Base-by-base conservation (phyloP, 2,888 invertebrate species). In the Ectemnius cavifrons region DNA sequence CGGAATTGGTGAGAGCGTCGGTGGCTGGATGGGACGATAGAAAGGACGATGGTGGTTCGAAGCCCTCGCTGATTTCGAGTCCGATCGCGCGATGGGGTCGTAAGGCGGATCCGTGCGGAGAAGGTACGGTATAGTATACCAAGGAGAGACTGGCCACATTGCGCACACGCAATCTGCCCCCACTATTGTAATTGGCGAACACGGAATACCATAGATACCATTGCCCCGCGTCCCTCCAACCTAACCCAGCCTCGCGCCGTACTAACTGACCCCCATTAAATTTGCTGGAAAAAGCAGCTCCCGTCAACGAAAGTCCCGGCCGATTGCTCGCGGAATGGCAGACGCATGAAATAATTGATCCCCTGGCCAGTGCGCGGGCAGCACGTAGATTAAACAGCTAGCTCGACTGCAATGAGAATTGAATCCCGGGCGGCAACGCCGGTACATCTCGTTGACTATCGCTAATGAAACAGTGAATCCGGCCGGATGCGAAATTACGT, bases 111-210 rank as follows among this genome's bases (percentile, higher is more conserved):
- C 23, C 23, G 23, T 23, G 37, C 37, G 37, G 23, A 23, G 23
- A 23, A 23, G 37, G 8, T 11, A 37, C 5, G 8, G 6, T 11
- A 37, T 37, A 11, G 37, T 37, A 37, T 37, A 37, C 37, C 37
- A 37, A 37, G 37, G 37, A 37, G 37, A 6, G 37, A 37, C 37
- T 37, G 37, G 37, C 64, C 67, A 76, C 69, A 71, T 62, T 82
- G 85, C 85, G 84, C 85, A 84, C 74, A 77, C 82, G 82, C 84
- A 70, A 78, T 75, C 73, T 68, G 61, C 16, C 56, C 56, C 73
- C 67, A 66, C 62, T 64, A 49, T 72, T 70, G 47, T 73, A 78
- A 80, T 75, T 78, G 70, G 52, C 45, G 27, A 68, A 72, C 52
- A 28, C 20, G 49, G 61, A 57, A 62, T 13, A 23, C n/a, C 47